Percentiles rank a stretch among this genome's conserved stretches.
Conservation (phyloP, 2,113 vertebrate genomes). For the Heptranchias perlo region DNA sequence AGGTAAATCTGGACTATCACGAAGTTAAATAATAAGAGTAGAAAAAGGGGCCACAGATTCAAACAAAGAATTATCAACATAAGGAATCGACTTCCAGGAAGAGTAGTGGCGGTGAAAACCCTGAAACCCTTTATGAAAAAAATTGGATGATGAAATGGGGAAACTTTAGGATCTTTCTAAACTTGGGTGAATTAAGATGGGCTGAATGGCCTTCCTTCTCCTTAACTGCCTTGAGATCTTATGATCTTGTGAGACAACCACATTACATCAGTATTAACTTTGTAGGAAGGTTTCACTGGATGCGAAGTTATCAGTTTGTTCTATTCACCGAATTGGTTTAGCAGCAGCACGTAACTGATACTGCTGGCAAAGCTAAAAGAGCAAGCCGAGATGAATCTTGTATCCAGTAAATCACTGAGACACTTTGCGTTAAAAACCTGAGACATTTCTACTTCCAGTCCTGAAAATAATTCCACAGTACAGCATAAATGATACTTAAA, state of each 20-base stretch:
- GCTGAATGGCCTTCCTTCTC: not conserved
- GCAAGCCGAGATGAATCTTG: not conserved
- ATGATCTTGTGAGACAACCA: not conserved
- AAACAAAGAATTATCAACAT: not conserved
- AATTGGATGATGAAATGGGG: not conserved
- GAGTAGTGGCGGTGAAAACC: not conserved
- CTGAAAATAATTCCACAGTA: not conserved
- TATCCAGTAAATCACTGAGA: not conserved
- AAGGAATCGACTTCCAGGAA: not conserved
- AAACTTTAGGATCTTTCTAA: too few species aligned
- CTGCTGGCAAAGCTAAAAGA: not conserved
- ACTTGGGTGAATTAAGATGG: not conserved
- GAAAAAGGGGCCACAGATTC: not conserved
- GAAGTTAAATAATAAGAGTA: too few species aligned
- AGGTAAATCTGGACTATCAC: too few species aligned
- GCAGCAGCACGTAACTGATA: slow-evolving; percentile 2
- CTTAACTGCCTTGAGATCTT: not conserved
- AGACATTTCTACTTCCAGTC: not conserved
- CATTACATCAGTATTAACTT: not conserved
- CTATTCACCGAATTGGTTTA: not conserved
- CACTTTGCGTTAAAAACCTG: not conserved
- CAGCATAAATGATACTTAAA: not conserved
- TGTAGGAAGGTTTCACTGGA: not conserved
- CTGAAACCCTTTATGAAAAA: not conserved
- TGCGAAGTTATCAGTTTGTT: not conserved